A percentile compares a stretch with the other conserved stretches of the same genome.
These are phyloP conservation scores for Junonia oenone DNA, from an alignment of 2,888 invertebrate genomes.

Conservation along the genomic window DNA sequence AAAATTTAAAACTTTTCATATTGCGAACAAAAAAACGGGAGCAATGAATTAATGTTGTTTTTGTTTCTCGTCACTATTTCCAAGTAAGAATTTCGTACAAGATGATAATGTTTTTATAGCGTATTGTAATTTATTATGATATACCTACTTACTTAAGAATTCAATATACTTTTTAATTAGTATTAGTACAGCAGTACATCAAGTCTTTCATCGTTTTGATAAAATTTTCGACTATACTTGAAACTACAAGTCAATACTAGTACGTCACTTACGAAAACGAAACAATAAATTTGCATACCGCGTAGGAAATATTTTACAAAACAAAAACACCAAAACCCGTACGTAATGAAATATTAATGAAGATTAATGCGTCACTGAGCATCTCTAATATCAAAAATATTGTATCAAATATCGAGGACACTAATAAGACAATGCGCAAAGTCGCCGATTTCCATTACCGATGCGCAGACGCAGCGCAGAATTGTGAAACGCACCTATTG, in stretches of 20 bases:
- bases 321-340: neutral
- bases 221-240: too few species aligned
- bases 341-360: constrained; percentile 1
- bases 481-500: constrained; percentile 55
- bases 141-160: too few species aligned
- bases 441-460: constrained; percentile 25
- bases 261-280: neutral
- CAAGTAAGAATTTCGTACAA: neutral
- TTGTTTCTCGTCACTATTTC: too few species aligned
- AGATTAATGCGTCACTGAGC: constrained; percentile 8
- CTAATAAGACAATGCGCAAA: neutral
- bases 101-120: neutral
- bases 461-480: constrained; percentile 35
- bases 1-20: too few species aligned
- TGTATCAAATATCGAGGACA: constrained; percentile 1
- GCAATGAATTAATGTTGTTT: neutral
- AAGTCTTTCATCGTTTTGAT: too few species aligned
- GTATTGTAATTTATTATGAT: too few species aligned
- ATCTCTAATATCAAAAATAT: neutral
- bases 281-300: neutral
- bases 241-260: too few species aligned
- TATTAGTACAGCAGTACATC: too few species aligned
- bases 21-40: too few species aligned
- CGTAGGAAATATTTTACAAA: neutral
- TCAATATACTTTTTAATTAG: too few species aligned